Base-by-base conservation (phyloP, 2,113 vertebrate species). In the Syngnathus scovelli region DNA sequence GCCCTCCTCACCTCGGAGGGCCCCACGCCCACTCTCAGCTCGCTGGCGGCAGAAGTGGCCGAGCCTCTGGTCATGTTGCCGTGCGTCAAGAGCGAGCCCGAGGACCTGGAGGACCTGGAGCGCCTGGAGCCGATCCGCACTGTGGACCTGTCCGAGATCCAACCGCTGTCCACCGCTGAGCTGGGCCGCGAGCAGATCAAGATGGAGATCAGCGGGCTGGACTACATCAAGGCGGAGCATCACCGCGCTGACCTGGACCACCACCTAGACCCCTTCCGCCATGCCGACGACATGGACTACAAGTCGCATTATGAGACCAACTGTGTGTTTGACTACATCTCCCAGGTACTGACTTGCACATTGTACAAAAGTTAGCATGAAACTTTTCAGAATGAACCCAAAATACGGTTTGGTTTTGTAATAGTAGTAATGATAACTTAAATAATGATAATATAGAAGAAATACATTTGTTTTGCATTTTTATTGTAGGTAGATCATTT, bases 151-250 rank as follows among this genome's bases (percentile, higher is more conserved):
- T 91, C 91, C 0, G 88, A 91, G 79, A 92, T 92, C 82, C 91
- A 92, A 84, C 84, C 90, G 0, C 87, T 92, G 66, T 90, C 89
- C 74, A 92, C 90, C 0, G 91, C 91, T 0, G 91, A 92, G 74
- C 87, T 92, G 77, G 90, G 90, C 59, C 87, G 85, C 1, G 91
- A 92, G 15, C 91, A 91, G 81, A 89, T 92, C 79, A 89, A 91
- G 82, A 92, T 92, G 91, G 91, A 92, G 85, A 92, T 92, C 87
- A 92, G 90, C 38, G 91, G 91, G 38, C 83, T 92, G 2, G 91
- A 92, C 73, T 92, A 92, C 86, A 92, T 92, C 75, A 92, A 92
- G 77, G 90, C 91, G 0, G 91, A 92, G 78, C 91, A 90, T 36
- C 88, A 87, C 77, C 88, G 90, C 5, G 62, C 77, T 41, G 68